phyloP scores from a whole-genome alignment of 2,113 vertebrate species.

The Glaucidium brasilianum region DNA sequence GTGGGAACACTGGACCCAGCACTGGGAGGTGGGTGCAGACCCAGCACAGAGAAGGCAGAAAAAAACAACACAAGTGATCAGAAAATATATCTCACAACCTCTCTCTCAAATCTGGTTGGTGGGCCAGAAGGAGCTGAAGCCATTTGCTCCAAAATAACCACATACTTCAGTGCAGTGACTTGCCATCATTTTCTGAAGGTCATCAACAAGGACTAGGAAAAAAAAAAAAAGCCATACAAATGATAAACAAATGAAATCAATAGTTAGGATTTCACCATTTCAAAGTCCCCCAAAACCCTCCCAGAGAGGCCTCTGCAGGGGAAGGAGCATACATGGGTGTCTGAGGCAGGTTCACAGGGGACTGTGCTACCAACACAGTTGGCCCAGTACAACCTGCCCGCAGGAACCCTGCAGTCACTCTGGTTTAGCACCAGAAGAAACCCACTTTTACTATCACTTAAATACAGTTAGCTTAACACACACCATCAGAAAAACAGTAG shows the following conservation, averaged over 20 bases:
- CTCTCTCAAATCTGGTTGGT: background rate
- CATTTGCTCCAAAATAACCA: background rate
- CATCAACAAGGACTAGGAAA: background rate
- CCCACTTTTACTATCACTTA: background rate
- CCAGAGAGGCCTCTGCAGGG: background rate
- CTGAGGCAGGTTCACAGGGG: background rate
- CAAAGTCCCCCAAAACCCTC: background rate
- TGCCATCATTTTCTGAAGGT: background rate
- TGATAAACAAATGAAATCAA: background rate
- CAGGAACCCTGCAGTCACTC: background rate
- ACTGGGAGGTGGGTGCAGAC: background rate
- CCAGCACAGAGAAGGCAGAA: background rate
- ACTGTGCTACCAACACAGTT: background rate
- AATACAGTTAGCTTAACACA: background rate
- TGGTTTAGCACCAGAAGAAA: background rate
- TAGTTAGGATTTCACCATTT: background rate
- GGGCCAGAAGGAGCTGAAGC: background rate
- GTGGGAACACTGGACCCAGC: background rate
- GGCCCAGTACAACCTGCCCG: no score
- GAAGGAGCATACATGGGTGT: background rate
- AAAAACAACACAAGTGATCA: background rate
- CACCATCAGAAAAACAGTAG: background rate
- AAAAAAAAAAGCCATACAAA: background rate
- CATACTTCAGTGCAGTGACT: background rate
- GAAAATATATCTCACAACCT: background rate